Percentiles rank a stretch among this genome's conserved stretches.
These are phyloP conservation scores for Nebria ingens DNA, from an alignment of 1,140 invertebrate genomes.

Conservation along the genomic window DNA sequence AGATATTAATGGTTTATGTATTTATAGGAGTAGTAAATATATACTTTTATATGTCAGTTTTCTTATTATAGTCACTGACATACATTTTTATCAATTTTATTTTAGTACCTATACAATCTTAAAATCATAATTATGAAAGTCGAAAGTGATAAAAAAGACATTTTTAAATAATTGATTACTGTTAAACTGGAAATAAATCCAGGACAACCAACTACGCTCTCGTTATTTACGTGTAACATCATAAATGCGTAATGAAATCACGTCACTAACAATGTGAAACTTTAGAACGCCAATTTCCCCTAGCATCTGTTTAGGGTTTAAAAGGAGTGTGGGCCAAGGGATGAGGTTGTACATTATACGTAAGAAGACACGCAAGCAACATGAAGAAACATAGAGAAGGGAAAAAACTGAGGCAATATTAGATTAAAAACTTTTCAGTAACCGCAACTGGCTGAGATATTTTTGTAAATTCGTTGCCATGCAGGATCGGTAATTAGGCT, in stretches of 20 bases:
- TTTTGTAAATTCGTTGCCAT: not conserved
- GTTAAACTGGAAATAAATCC: too few relatives aligned
- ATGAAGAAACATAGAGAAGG: not conserved
- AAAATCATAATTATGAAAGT: too few relatives aligned
- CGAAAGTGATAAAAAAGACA: too few relatives aligned
- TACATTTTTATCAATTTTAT: too few relatives aligned
- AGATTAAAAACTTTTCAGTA: not conserved
- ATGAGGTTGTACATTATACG: not conserved
- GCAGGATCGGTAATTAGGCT: conserved; percentile 4
- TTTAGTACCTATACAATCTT: too few relatives aligned
- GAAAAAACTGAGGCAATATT: not conserved
- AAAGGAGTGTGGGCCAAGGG: not conserved
- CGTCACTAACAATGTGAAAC: not conserved
- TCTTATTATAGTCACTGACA: too few relatives aligned
- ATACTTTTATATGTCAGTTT: too few relatives aligned
- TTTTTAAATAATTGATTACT: too few relatives aligned
- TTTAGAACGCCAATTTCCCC: not conserved
- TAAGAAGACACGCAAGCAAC: not conserved
- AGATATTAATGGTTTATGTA: too few relatives aligned
- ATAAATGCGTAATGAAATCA: not conserved
- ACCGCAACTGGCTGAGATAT: not conserved
- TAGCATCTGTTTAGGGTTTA: not conserved
- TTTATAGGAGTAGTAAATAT: too few relatives aligned
- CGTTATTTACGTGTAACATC: not conserved
- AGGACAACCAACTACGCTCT: too few relatives aligned